Conservation (phyloP, 2,113 vertebrate species). For the Albula goreensis region DNA sequence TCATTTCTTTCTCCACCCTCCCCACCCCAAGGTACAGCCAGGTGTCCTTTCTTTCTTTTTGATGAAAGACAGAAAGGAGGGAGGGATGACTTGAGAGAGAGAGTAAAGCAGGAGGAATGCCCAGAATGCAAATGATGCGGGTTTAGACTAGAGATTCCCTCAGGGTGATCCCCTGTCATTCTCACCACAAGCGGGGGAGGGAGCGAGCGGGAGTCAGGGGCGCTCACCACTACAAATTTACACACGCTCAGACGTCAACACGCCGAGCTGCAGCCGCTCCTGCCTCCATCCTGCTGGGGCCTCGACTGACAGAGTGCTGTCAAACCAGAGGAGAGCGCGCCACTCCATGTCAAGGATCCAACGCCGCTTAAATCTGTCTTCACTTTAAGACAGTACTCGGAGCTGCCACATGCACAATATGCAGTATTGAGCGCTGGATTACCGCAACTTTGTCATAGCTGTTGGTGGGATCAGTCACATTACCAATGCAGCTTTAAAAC, state of each 20-base stretch:
- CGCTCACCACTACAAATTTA: neutral
- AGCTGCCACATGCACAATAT: neutral
- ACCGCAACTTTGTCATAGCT: slow-evolving; percentile 1
- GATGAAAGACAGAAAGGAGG: slow-evolving; percentile 13
- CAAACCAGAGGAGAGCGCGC: neutral
- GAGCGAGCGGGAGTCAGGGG: neutral
- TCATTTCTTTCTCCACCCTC: slow-evolving; percentile 9
- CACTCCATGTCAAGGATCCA: neutral
- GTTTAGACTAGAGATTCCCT: slow-evolving; percentile 40
- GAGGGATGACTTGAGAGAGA: slow-evolving; percentile 47
- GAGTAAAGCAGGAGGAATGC: slow-evolving; percentile 60
- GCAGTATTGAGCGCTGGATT: neutral
- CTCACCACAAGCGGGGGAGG: neutral
- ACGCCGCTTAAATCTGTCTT: neutral
- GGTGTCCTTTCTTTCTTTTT: slow-evolving; percentile 21
- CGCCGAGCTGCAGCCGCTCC: slow-evolving; percentile 8
- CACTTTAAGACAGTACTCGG: neutral
- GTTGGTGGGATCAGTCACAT: neutral
- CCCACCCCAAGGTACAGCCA: slow-evolving; percentile 6
- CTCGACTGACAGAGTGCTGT: neutral
- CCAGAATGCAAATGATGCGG: slow-evolving; percentile 63
- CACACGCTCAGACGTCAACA: neutral
- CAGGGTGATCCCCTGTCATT: neutral
- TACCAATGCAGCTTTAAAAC: neutral
- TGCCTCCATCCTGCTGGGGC: neutral